These are phyloP conservation scores for Ryuthela nishihirai DNA, from an alignment of 2,888 invertebrate species.

Conservation along the genomic window DNA sequence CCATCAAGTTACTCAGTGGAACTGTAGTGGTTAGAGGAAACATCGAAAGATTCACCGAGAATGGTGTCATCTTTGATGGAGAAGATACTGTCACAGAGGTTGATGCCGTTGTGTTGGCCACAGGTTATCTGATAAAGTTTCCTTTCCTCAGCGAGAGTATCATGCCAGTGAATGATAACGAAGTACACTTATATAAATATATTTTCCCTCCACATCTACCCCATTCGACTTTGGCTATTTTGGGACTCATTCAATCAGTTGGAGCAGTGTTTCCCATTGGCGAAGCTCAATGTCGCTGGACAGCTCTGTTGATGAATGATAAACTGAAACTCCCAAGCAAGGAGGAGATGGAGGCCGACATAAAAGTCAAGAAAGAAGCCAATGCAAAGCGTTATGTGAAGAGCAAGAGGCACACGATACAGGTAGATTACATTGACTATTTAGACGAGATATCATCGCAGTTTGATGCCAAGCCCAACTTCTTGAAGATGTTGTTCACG, in stretches of 20 bases:
- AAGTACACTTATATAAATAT: constrained; percentile 36
- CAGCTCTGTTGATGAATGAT: constrained; percentile 56
- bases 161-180: constrained; percentile 17
- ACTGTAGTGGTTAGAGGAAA: constrained; percentile 47
- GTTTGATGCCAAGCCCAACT: constrained; percentile 50
- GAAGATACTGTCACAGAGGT: constrained; percentile 41
- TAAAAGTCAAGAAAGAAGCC: constrained; percentile 44
- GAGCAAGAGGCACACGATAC: constrained; percentile 39
- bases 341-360: constrained; percentile 49
- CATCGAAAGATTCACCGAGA: constrained; percentile 45
- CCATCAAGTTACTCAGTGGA: constrained; percentile 52
- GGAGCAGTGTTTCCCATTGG: constrained; percentile 76
- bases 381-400: constrained; percentile 2
- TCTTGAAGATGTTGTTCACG: constrained; percentile 46
- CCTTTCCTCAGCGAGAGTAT: constrained; percentile 28
- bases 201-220: constrained; percentile 59
- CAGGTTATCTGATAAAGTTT: constrained; percentile 39
- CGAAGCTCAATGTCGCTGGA: constrained; percentile 66
- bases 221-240: constrained; percentile 72
- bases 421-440: constrained; percentile 44
- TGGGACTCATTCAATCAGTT: constrained; percentile 76
- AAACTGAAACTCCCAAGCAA: constrained; percentile 46
- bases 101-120: constrained; percentile 36
- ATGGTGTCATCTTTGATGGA: constrained; percentile 48
- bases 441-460: constrained; percentile 53